Evolutionary conservation across 23 tunicate species (phyloP), one percentile per base, ranked within the genome.

Genomic region (Ciona savignyi): DNA sequence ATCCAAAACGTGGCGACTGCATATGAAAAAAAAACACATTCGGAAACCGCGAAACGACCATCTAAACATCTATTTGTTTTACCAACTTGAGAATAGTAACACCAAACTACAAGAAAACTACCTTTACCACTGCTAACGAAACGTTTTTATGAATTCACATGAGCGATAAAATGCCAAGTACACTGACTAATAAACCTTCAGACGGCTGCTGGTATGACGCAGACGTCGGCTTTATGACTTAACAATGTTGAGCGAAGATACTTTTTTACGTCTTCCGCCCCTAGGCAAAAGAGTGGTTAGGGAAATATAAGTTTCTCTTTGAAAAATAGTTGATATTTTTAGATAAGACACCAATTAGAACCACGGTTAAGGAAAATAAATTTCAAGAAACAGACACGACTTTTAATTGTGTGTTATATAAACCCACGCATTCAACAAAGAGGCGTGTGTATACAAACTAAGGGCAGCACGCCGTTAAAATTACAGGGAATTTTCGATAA

Each of bases 161-260:
- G n/a, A n/a, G n/a, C n/a, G n/a, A n/a, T n/a, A n/a, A n/a, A n/a
- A n/a, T n/a, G n/a, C n/a, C n/a, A n/a, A n/a, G n/a, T n/a, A n/a
- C n/a, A n/a, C n/a, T 15, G 56, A 15, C 56, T 42, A 42, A 42
- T 42, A 42, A 42, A 42, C 56, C 56, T 42, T 15, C 11, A 42
- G 56, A 42, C 56, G 56, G 56, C 56, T 9, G 56, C n/a, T n/a
- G n/a, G n/a, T n/a, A n/a, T 42, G 56, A 42, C 56, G 56, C 56
- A 42, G 15, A 15, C 56, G 15, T 15, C 56, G 11, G 56, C 56
- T 42, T 42, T 42, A 42, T 15, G 56, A 42, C 56, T 15, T 15
- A 42, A 15, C 56, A 42, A 42, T 15, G 56, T 42, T 15, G 56
- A 42, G 15, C 56, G 56, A 42, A 9, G 56, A 15, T 6, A 42